Conservation (phyloP, 2,888 invertebrate genomes). For the Lithophane leautieri region DNA sequence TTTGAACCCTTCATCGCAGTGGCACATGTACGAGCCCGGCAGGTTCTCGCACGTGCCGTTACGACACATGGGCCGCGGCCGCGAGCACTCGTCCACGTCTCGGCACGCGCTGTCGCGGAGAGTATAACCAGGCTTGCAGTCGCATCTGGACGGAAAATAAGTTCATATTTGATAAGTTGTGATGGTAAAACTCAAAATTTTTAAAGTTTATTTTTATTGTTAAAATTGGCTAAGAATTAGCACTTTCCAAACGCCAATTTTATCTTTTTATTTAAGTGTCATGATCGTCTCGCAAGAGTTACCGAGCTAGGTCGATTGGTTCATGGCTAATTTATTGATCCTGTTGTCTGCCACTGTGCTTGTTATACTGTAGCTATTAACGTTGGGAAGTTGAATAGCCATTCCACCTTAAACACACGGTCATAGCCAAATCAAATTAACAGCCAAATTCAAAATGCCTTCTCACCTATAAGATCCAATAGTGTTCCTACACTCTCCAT, state of each 20-base stretch:
- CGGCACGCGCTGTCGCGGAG: slow-evolving; percentile 91
- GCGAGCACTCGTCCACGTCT: slow-evolving; percentile 93
- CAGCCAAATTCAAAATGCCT: neutral
- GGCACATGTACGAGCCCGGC: slow-evolving; percentile 93
- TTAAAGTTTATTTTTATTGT: neutral
- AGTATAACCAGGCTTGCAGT: slow-evolving; percentile 93
- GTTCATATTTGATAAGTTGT: neutral
- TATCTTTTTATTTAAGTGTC: neutral
- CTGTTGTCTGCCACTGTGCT: slow-evolving; percentile 2
- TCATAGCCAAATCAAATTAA: neutral
- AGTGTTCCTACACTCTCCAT: slow-evolving; percentile 94
- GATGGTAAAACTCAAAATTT: neutral
- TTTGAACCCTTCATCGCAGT: slow-evolving; percentile 94
- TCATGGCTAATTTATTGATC: slow-evolving; percentile 30
- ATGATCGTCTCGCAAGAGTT: neutral
- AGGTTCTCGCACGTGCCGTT: slow-evolving; percentile 94
- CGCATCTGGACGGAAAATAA: slow-evolving; percentile 85
- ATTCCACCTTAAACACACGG: neutral
- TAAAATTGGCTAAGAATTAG: neutral
- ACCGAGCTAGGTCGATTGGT: neutral
- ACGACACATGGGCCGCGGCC: slow-evolving; percentile 93
- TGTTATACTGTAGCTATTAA: neutral
- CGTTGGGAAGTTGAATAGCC: neutral
- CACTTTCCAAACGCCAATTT: neutral
- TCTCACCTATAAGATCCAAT: slow-evolving; percentile 93